These are phyloP conservation scores for Lepus europaeus DNA, from an alignment of 2,113 vertebrate genomes.

Conservation along the genomic window DNA sequence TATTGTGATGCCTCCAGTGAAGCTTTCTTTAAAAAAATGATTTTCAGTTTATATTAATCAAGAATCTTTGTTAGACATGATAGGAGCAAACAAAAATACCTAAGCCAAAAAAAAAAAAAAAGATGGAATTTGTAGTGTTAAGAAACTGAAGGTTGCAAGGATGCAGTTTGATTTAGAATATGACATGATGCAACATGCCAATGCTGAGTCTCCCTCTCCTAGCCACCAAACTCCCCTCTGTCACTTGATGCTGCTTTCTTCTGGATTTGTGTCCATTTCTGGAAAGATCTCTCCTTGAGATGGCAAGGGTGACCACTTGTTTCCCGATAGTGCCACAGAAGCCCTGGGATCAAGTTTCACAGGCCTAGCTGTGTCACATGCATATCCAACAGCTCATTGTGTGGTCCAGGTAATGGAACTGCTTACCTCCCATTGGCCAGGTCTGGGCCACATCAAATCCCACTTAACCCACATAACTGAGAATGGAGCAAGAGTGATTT, in stretches of 20 bases:
- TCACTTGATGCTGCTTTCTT: not conserved
- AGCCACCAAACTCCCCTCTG: rapidly evolving
- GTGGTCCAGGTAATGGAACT: not conserved
- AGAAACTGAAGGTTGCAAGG: not conserved
- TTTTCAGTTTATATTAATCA: not conserved
- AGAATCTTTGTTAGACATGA: not conserved
- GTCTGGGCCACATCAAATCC: rapidly evolving
- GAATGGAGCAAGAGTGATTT: not conserved
- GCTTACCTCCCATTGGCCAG: not conserved
- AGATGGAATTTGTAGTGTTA: not conserved
- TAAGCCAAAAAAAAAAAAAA: not conserved
- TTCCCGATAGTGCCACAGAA: too few species aligned
- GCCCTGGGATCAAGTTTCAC: not conserved
- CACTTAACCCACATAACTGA: rapidly evolving
- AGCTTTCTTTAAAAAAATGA: not conserved
- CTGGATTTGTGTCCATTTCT: not conserved
- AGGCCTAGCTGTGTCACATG: not conserved
- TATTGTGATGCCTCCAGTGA: too few species aligned
- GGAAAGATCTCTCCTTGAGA: not conserved
- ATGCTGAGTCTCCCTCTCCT: rapidly evolving
- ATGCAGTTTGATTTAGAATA: not conserved
- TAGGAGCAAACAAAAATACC: not conserved
- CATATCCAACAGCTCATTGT: rapidly evolving
- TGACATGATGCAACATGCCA: not conserved
- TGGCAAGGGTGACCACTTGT: not conserved